These are phyloP conservation scores for Paramormyrops hopkinsi DNA, from an alignment of 2,797 vertebrate genomes.

Conservation along the genomic window DNA sequence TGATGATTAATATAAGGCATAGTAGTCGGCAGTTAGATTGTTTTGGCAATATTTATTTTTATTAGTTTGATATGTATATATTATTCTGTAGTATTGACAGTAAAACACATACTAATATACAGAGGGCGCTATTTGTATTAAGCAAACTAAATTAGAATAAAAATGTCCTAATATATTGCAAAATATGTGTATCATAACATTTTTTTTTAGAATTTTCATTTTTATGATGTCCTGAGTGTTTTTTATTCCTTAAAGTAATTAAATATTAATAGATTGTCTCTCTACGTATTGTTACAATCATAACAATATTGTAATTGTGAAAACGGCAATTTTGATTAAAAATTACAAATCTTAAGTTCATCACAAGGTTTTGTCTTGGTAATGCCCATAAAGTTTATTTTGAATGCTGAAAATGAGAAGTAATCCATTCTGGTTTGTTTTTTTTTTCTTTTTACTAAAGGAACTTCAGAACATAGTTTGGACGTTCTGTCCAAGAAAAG, in stretches of 20 bases:
- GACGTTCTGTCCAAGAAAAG: background rate
- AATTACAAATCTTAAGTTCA: background rate
- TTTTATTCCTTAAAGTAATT: background rate
- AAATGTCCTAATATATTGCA: background rate
- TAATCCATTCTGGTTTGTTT: background rate
- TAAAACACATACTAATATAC: background rate
- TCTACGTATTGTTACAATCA: background rate
- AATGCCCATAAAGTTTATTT: background rate
- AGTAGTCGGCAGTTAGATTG: background rate
- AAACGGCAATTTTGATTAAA: background rate
- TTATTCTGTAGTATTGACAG: background rate
- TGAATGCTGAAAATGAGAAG: background rate
- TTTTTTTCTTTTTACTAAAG: background rate
- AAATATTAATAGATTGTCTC: background rate
- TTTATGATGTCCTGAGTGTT: background rate
- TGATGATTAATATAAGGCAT: background rate
- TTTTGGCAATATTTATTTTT: background rate
- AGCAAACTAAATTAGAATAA: background rate
- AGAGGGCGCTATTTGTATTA: constrained; percentile 15
- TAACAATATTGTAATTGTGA: background rate
- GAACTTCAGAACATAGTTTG: background rate
- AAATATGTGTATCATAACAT: background rate
- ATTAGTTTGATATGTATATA: background rate
- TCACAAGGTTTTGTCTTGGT: background rate
- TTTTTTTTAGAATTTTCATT: background rate